These are phyloP conservation scores for Chrysolina haemoptera DNA, from an alignment of 2,888 invertebrate species.

Conservation along the genomic window DNA sequence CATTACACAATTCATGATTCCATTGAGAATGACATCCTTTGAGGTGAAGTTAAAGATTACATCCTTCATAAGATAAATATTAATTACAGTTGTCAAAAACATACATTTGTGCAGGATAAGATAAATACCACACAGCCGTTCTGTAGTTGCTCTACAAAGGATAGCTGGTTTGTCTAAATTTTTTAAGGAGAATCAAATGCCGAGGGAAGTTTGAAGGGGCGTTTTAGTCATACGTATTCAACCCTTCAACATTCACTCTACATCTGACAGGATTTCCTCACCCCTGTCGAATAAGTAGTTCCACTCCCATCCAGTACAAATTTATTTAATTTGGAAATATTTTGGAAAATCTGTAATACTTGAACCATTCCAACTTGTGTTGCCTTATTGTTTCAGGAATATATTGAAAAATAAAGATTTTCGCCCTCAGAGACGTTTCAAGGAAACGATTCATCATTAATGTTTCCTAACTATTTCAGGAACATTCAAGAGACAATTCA, in stretches of 20 bases:
- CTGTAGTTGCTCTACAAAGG: conserved; percentile 27
- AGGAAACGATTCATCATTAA: too few species aligned
- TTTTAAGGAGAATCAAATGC: conserved; percentile 13
- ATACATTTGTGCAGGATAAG: conserved; percentile 33
- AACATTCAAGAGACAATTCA: too few species aligned
- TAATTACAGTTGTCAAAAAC: conserved; percentile 44
- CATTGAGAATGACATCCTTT: conserved; percentile 29
- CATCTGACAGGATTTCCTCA: conserved; percentile 62
- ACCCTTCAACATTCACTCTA: neutral
- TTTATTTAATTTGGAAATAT: too few species aligned
- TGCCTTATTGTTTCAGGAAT: too few species aligned
- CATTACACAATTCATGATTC: too few species aligned
- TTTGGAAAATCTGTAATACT: too few species aligned
- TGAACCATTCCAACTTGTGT: too few species aligned
- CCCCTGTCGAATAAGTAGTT: too few species aligned
- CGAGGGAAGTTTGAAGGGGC: neutral
- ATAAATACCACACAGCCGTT: conserved; percentile 8
- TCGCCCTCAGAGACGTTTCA: too few species aligned
- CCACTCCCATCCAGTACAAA: too few species aligned
- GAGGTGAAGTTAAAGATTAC: conserved; percentile 39
- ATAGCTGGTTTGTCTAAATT: neutral
- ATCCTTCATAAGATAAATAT: conserved; percentile 38
- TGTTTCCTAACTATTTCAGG: too few species aligned
- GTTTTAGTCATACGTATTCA: neutral
- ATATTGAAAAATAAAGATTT: too few species aligned